These are phyloP conservation scores for Nylanderia fulva DNA, from an alignment of 1,140 invertebrate species.

Conservation along the genomic window DNA sequence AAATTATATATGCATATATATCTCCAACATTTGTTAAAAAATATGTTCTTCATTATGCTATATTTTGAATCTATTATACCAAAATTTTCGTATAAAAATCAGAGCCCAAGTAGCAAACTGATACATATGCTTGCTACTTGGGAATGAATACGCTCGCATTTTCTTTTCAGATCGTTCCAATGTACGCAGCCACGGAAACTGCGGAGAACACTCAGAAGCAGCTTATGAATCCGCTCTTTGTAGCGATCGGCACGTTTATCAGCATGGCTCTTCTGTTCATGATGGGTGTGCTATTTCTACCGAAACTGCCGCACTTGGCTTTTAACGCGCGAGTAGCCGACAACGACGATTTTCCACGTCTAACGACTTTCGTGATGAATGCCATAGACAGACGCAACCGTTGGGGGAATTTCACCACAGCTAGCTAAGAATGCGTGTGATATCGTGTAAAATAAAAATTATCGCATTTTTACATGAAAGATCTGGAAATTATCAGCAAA, in stretches of 20 bases:
- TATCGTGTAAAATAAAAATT: neutral
- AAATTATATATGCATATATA: too few relatives aligned
- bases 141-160: neutral
- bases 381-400: conserved; percentile 71
- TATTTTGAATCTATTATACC: neutral
- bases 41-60: neutral
- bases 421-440: conserved; percentile 3
- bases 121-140: too few relatives aligned
- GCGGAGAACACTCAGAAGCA: conserved; percentile 72
- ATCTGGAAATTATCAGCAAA: neutral
- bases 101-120: too few relatives aligned
- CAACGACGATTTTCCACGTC: conserved; percentile 73
- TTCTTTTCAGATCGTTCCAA: conserved; percentile 64
- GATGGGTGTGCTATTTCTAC: conserved; percentile 75
- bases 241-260: conserved; percentile 77
- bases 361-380: conserved; percentile 73
- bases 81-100: neutral
- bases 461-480: neutral
- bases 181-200: conserved; percentile 49
- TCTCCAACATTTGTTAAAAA: too few relatives aligned
- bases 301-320: conserved; percentile 69
- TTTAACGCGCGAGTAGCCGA: conserved; percentile 65
- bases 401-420: conserved; percentile 46
- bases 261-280: conserved; percentile 78
- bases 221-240: conserved; percentile 74